Evolutionary conservation across 2,888 invertebrate genomes (phyloP), one percentile per base, ranked within the genome.

Genomic region (Ligdia adustata): DNA sequence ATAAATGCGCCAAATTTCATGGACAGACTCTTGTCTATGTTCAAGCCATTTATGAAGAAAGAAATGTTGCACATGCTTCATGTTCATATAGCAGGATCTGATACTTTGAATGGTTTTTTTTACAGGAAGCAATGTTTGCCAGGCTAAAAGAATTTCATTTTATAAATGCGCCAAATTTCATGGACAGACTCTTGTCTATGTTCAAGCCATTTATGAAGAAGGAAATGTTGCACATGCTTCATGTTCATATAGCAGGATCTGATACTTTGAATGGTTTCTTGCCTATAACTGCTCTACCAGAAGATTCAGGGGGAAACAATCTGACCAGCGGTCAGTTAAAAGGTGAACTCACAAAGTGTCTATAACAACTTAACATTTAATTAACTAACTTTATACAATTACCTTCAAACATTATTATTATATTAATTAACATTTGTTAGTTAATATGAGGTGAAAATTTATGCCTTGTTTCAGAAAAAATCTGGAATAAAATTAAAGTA

Each of bases 121-220:
- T 90, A 40, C 76, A 94, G 92, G 94, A 94, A 74, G 94, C 92
- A 1, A 90, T 93, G 78, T 93, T 82, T 47, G 69, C 79, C n/a
- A 66, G 69, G 6, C 80, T 95, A 3, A 92, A 93, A 60, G 94
- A 93, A 2, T 88, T 95, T 26, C 94, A 95, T 65, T 94, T 94
- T 49, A 86, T 94, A 43, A 94, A 95, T 61, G 92, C 93, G 5
- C 92, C 93, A 2, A 89, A 91, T 1, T 92, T 94, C 50, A 91
- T 94, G 78, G 95, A 95, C 57, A 92, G 92, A 65, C 84, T 95
- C 34, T 62, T 95, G 63, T 90, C 91, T 0, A 79, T 95, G 70
- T 91, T 94, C 75, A 93, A 86, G 64, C 94, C 95, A 0, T 94
- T 95, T 59, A 92, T 95, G 93, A 94, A 94, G 63, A 93, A 93